A percentile compares a stretch with the other conserved stretches of the same genome.
Conservation (phyloP, 2,888 invertebrate species). For the Acronicta psi region DNA sequence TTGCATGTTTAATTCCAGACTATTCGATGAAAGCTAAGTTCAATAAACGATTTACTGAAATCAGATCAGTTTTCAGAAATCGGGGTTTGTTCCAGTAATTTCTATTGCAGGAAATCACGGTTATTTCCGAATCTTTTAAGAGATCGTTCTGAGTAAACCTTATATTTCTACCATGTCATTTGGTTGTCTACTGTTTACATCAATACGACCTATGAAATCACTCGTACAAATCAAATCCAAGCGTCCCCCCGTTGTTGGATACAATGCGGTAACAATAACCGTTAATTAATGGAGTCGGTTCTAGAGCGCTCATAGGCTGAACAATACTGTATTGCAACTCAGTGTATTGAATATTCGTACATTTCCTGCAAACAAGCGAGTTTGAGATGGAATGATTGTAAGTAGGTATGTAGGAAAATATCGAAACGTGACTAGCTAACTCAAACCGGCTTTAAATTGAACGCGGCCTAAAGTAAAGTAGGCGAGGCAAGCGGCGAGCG, state of each 20-base stretch:
- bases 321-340: constrained; percentile 23
- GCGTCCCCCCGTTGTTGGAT: constrained; percentile 17
- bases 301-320: constrained; percentile 18
- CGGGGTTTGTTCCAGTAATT: constrained; percentile 43
- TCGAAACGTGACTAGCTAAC: constrained; percentile 70
- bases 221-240: constrained; percentile 23
- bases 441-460: constrained; percentile 67
- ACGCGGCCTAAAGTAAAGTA: constrained; percentile 71
- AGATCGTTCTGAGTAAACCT: constrained; percentile 24
- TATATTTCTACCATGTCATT: constrained; percentile 22
- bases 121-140: constrained; percentile 40
- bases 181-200: constrained; percentile 31
- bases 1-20: constrained; percentile 35
- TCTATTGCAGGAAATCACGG: constrained; percentile 27
- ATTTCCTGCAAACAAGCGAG: constrained; percentile 27
- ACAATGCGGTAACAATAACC: constrained; percentile 29
- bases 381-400: constrained; percentile 16
- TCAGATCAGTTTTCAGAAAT: constrained; percentile 21
- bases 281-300: constrained; percentile 42
- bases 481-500: constrained; percentile 60
- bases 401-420: constrained; percentile 41
- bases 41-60: constrained; percentile 35
- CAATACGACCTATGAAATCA: constrained; percentile 19
- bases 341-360: constrained; percentile 27
- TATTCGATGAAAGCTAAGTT: constrained; percentile 19